Conservation (phyloP, 2,888 invertebrate genomes). For the Scaptomyza cyrtandrae region DNA sequence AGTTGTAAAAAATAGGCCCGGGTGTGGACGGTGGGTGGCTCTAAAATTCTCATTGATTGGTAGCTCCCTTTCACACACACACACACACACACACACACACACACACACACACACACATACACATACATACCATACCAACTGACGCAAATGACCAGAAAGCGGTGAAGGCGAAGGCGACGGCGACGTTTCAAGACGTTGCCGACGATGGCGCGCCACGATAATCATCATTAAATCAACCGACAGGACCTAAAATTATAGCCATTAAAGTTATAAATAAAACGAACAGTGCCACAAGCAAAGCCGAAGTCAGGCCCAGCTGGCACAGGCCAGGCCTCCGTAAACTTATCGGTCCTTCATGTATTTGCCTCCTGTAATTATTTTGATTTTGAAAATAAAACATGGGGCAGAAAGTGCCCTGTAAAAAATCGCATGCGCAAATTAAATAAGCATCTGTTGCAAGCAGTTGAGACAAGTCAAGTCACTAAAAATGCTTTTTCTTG, state of each 20-base stretch:
- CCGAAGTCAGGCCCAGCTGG: background rate
- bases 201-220: conserved; percentile 58
- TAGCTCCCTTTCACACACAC: conserved; percentile 3
- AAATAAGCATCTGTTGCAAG: conserved; percentile 42
- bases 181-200: conserved; percentile 28
- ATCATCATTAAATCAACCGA: conserved; percentile 79
- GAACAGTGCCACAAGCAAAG: conserved; percentile 22
- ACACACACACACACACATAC: conserved; percentile 4
- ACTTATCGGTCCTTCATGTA: conserved; percentile 18
- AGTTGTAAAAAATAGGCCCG: background rate
- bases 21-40: conserved; percentile 1
- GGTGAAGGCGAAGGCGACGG: conserved; percentile 21
- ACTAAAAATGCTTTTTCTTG: too few relatives aligned
- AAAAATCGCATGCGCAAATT: conserved; percentile 65
- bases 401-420: conserved; percentile 9
- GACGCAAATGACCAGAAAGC: conserved; percentile 66
- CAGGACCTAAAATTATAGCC: conserved; percentile 75
- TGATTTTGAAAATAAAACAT: conserved; percentile 63
- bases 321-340: conserved; percentile 38
- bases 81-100: too few relatives aligned
- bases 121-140: conserved; percentile 30
- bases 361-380: conserved; percentile 66
- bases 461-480: conserved; percentile 23
- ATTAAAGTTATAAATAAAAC: conserved; percentile 79
- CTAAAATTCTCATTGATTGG: conserved; percentile 43